Percentiles rank a stretch among this genome's conserved stretches.
phyloP scores from a whole-genome alignment of 2,797 vertebrate species.

The Notolabrus celidotus region DNA sequence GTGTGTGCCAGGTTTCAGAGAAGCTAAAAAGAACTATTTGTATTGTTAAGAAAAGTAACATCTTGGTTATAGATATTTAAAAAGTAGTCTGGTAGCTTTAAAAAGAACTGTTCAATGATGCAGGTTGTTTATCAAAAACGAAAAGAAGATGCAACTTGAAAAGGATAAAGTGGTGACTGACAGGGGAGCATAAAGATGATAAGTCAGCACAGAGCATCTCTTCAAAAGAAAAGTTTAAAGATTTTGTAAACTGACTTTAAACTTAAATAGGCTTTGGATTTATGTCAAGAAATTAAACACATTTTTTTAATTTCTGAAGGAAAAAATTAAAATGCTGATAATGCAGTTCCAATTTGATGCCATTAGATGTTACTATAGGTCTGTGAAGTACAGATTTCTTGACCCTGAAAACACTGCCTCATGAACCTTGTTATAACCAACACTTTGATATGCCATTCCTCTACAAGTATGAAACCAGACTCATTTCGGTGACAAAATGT shows the following conservation, averaged over 20 bases:
- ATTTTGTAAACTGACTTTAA: neutral
- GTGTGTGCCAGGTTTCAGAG: neutral
- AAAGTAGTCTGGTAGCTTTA: too few relatives aligned
- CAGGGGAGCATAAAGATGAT: neutral
- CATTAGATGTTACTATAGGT: conserved; percentile 29
- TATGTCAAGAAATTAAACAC: neutral
- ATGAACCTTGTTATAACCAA: neutral
- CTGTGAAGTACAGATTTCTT: neutral
- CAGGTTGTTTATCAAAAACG: neutral
- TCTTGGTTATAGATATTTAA: too few relatives aligned
- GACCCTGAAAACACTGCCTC: neutral
- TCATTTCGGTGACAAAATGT: neutral
- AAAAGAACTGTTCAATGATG: neutral
- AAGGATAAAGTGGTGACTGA: neutral
- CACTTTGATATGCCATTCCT: neutral
- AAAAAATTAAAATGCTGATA: neutral
- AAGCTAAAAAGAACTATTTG: neutral
- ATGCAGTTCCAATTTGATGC: conserved; percentile 19
- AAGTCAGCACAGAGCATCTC: neutral
- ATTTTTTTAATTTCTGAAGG: neutral
- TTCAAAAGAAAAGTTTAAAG: neutral
- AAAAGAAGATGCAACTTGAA: neutral
- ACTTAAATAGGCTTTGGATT: neutral
- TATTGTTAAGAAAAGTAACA: neutral
- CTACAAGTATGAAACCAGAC: neutral